Conservation (phyloP, 2,888 invertebrate species). For the Megamerina dolium region DNA sequence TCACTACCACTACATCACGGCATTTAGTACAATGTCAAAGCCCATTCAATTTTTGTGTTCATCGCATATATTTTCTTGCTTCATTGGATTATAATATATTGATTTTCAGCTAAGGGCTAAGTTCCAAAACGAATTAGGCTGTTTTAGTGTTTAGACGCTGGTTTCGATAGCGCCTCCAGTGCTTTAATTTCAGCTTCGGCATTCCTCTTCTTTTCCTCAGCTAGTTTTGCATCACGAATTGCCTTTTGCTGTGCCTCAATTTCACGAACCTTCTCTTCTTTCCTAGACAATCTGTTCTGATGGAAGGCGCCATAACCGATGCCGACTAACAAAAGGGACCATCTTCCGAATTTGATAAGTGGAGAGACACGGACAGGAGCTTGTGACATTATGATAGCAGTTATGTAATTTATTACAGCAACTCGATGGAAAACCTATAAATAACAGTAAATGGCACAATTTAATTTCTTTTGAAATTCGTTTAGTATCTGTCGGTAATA, state of each 20-base stretch:
- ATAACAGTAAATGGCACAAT: no score
- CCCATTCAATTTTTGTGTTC: no score
- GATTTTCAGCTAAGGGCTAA: no score
- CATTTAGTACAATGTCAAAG: no score
- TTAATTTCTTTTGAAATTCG: no score
- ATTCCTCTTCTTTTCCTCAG: slow-evolving; percentile 63
- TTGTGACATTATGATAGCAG: slow-evolving; percentile 39
- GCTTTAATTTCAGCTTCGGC: slow-evolving; percentile 49
- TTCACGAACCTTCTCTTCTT: slow-evolving; percentile 60
- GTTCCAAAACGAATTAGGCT: no score
- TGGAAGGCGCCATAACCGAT: slow-evolving; percentile 70
- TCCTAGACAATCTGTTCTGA: slow-evolving; percentile 62
- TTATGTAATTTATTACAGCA: slow-evolving; percentile 39
- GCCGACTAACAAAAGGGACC: slow-evolving; percentile 69
- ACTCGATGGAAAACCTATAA: slow-evolving; percentile 23
- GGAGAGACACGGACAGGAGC: slow-evolving; percentile 75
- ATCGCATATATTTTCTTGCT: no score
- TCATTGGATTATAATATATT: no score
- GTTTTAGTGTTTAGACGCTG: no score
- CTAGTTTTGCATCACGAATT: slow-evolving; percentile 64
- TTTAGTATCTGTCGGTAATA: no score
- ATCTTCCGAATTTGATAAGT: slow-evolving; percentile 75
- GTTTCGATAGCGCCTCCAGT: slow-evolving; percentile 34
- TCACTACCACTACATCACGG: no score
- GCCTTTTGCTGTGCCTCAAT: slow-evolving; percentile 63